Evolutionary conservation across 2,888 invertebrate species (phyloP), one percentile per base, ranked within the genome.

Genomic region (Slavum lentiscoides): DNA sequence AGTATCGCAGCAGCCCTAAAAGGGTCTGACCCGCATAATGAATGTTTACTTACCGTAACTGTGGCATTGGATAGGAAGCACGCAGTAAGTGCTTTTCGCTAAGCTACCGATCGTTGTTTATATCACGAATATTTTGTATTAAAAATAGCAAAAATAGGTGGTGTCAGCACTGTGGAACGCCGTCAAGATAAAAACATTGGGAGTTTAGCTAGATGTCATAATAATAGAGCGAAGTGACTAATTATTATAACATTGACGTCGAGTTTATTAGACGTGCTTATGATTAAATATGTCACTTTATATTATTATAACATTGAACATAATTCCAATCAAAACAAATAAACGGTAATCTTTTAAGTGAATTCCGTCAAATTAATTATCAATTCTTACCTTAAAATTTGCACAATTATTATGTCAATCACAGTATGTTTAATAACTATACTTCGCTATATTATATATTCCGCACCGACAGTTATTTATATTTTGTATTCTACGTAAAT

Each of bases 11-110:
- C 68, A 62, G 62, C 69, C 70, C 39, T 37, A 53, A 62, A 77
- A 69, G 62, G 62, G 62, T 77, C 37, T 21, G 49, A 53, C 70
- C 62, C 70, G 70, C 69, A 77, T 77, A 77, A 77, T 77, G 77
- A 77, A 39, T 77, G 77, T 77, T 77, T 77, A 77, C 77, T 70
- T 77, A 77, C 77, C 77, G 77, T 70, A 61, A 69, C 69, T 39
- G 37, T 43, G 53, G 55, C 39, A 19, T 62, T 62, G 49, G 8
- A 53, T 64, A 23, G 62, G 53, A 43, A 21, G 39, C 58, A n/a
- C 37, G 53, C 53, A 39, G 68, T 68, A 70, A 77, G 53, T 77
- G 70, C 53, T 21, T 3, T 64, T 55, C 69, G 17, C 39, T 77
- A 77, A 77, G 70, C 77, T 62, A 70, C 77, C 61, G 64, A 70